Conservation (phyloP, 2,113 vertebrate genomes). For the Calyptomena viridis region DNA sequence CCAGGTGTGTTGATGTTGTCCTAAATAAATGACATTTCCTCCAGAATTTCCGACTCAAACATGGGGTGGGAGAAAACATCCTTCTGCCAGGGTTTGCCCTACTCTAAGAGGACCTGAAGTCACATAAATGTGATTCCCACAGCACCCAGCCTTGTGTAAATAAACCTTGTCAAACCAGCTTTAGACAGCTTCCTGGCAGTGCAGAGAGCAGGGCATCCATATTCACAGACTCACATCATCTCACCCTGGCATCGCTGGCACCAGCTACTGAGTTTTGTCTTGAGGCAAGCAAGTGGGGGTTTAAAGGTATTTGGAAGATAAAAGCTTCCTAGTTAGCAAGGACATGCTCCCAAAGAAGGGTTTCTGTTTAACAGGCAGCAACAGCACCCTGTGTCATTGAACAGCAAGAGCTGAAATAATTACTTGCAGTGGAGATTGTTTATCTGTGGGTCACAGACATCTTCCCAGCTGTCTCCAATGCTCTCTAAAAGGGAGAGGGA, state of each 20-base stretch:
- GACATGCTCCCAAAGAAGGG: not conserved
- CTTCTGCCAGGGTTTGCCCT: not conserved
- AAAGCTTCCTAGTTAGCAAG: not conserved
- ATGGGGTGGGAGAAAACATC: rapidly evolving
- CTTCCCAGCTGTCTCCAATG: not conserved
- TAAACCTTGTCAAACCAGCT: not conserved
- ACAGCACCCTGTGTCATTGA: not conserved
- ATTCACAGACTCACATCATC: not conserved
- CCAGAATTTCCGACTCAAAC: not conserved
- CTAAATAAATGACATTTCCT: not conserved
- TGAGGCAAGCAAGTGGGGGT: not conserved
- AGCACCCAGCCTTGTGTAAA: slow-evolving; percentile 22
- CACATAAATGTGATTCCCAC: not conserved
- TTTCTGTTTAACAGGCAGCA: not conserved
- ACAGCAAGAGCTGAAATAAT: not conserved
- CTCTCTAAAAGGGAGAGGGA: not conserved
- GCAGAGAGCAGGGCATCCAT: not conserved
- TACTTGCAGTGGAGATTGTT: not conserved
- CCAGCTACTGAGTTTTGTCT: not conserved
- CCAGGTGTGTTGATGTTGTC: not conserved
- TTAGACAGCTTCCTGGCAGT: not conserved
- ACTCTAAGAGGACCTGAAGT: not conserved
- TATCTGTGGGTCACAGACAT: not conserved
- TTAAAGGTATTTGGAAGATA: slow-evolving; percentile 3
- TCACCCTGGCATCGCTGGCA: not conserved